Conservation (phyloP, 2,888 invertebrate species). For the Acleris emargana region DNA sequence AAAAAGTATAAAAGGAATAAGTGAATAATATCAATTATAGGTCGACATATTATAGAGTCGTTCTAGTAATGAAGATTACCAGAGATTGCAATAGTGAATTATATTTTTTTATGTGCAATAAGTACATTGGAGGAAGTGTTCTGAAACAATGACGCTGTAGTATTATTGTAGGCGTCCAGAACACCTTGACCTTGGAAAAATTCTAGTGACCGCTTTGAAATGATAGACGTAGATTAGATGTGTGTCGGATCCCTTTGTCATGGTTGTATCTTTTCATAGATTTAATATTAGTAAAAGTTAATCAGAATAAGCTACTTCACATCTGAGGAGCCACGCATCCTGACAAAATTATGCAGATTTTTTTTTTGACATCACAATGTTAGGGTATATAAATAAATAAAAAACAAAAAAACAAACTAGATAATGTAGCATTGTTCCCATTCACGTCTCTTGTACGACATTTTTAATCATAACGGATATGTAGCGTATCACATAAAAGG, state of each 20-base stretch:
- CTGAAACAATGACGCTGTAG: conserved; percentile 44
- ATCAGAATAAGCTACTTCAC: conserved; percentile 45
- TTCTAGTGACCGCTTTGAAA: conserved; percentile 63
- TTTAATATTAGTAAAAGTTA: conserved; percentile 63
- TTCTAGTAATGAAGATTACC: conserved; percentile 68
- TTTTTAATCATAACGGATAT: conserved; percentile 64
- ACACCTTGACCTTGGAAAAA: conserved; percentile 55
- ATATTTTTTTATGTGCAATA: conserved; percentile 77
- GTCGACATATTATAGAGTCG: conserved; percentile 61
- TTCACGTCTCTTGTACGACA: conserved; percentile 64
- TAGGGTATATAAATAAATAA: conserved; percentile 58
- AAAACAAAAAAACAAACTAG: conserved; percentile 64
- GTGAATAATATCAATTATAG: conserved; percentile 67
- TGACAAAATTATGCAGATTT: conserved; percentile 43
- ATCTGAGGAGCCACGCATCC: conserved; percentile 45
- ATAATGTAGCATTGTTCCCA: conserved; percentile 70
- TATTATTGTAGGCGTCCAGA: conserved; percentile 55
- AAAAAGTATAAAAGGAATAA: conserved; percentile 73
- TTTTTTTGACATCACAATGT: conserved; percentile 58
- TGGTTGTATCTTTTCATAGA: conserved; percentile 65
- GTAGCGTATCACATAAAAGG: conserved; percentile 67
- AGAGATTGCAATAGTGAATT: conserved; percentile 78
- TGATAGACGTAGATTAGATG: conserved; percentile 60
- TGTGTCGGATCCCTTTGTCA: conserved; percentile 61
- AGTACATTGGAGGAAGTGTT: conserved; percentile 54